Evolutionary conservation across 2,797 vertebrate genomes (phyloP).

Genomic region (Eurystomus glaucurus): DNA sequence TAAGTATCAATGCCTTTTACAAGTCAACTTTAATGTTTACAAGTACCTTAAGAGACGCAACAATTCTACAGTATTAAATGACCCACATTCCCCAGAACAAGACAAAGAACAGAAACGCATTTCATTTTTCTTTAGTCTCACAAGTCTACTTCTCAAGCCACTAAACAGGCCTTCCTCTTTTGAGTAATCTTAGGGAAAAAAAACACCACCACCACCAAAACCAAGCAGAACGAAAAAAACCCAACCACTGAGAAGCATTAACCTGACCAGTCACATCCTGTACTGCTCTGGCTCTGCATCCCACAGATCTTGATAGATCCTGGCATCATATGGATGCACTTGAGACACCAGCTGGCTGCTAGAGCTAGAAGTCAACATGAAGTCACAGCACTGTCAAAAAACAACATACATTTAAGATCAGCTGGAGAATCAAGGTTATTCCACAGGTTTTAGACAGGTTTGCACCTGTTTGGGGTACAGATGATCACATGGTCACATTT

Average conservation of each 20-base stretch:
- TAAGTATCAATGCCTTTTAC: background rate
- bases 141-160: slow-evolving; percentile 3
- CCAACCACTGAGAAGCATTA: background rate
- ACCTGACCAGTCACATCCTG: background rate
- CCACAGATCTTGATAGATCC: background rate
- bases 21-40: background rate
- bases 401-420: background rate
- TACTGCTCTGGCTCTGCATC: background rate
- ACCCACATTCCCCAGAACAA: slow-evolving; percentile 7
- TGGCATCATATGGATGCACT: background rate
- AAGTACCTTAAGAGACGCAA: background rate
- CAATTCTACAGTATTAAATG: background rate
- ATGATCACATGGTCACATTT: background rate
- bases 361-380: background rate
- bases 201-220: background rate
- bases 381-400: background rate
- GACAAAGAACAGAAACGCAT: background rate
- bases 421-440: background rate
- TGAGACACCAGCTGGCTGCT: background rate
- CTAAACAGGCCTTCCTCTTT: background rate
- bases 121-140: background rate
- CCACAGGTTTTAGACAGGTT: rapidly evolving
- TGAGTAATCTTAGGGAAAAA: background rate
- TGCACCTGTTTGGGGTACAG: background rate
- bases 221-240: background rate